Conservation (phyloP, 2,888 invertebrate genomes). For the Heliconius ethilla region DNA sequence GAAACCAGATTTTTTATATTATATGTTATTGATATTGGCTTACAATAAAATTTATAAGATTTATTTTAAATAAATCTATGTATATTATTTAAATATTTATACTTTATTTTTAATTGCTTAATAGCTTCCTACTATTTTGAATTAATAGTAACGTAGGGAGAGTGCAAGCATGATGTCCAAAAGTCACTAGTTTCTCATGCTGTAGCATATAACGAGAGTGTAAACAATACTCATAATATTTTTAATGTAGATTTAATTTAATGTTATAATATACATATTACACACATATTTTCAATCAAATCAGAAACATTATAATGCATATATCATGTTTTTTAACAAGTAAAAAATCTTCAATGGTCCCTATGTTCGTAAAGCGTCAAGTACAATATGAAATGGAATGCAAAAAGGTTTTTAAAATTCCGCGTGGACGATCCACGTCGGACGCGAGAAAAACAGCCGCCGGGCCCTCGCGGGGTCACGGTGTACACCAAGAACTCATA, state of each 20-base stretch:
- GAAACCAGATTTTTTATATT: no score
- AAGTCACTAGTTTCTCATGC: not conserved
- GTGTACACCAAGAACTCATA: not conserved
- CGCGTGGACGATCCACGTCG: slow-evolving; percentile 21
- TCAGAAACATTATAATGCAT: not conserved
- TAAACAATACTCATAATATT: not conserved
- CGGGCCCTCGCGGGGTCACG: slow-evolving; percentile 45
- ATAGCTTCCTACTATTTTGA: not conserved
- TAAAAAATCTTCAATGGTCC: not conserved
- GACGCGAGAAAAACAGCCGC: slow-evolving; percentile 44
- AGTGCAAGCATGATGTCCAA: not conserved
- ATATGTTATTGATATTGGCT: not conserved
- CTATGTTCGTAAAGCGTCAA: not conserved
- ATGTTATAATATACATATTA: not conserved
- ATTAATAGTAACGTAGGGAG: not conserved
- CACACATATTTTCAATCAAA: not conserved
- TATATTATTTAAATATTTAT: not conserved
- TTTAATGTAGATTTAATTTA: not conserved
- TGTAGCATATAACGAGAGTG: not conserved
- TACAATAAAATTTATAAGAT: not conserved
- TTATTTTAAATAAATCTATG: not conserved
- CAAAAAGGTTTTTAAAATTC: slow-evolving; percentile 44
- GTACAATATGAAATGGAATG: slow-evolving; percentile 36
- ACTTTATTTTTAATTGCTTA: no score
- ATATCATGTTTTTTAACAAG: not conserved